These are phyloP conservation scores for Hippocampus barbouri DNA, from an alignment of 2,113 vertebrate genomes.

Conservation along the genomic window DNA sequence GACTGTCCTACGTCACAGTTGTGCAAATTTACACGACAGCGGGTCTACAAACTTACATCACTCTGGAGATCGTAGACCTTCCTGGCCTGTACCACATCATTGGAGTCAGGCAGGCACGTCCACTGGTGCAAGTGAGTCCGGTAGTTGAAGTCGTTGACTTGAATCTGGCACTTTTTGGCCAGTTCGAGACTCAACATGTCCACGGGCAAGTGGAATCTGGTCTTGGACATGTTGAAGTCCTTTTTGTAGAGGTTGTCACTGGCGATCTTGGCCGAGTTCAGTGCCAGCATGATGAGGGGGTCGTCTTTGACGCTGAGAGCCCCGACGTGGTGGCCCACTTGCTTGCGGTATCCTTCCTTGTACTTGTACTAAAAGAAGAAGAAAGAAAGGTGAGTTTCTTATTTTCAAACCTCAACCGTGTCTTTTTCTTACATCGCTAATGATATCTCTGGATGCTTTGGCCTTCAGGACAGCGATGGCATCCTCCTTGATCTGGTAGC, in stretches of 20 bases:
- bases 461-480: slow-evolving; percentile 87
- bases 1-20: background rate
- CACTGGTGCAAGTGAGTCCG: slow-evolving; percentile 79
- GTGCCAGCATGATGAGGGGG: slow-evolving; percentile 79
- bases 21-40: background rate
- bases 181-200: slow-evolving; percentile 82
- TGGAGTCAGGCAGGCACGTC: slow-evolving; percentile 87
- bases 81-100: slow-evolving; percentile 80
- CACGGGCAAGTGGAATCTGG: slow-evolving; percentile 78
- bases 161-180: slow-evolving; percentile 84
- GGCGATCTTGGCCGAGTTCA: slow-evolving; percentile 84
- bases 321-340: slow-evolving; percentile 87
- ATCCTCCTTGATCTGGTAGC: slow-evolving; percentile 83
- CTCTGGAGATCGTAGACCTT: slow-evolving; percentile 83
- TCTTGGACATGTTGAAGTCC: slow-evolving; percentile 86
- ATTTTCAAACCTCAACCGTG: background rate
- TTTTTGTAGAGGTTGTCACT: slow-evolving; percentile 88
- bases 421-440: slow-evolving; percentile 67
- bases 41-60: slow-evolving; percentile 66
- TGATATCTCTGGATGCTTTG: slow-evolving; percentile 86
- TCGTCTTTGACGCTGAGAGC: slow-evolving; percentile 80
- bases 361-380: slow-evolving; percentile 77
- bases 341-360: slow-evolving; percentile 80
- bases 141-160: slow-evolving; percentile 85
- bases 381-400: slow-evolving; percentile 2